These are phyloP conservation scores for Leptarthrus brevirostris DNA, from an alignment of 2,888 invertebrate genomes.

Conservation along the genomic window DNA sequence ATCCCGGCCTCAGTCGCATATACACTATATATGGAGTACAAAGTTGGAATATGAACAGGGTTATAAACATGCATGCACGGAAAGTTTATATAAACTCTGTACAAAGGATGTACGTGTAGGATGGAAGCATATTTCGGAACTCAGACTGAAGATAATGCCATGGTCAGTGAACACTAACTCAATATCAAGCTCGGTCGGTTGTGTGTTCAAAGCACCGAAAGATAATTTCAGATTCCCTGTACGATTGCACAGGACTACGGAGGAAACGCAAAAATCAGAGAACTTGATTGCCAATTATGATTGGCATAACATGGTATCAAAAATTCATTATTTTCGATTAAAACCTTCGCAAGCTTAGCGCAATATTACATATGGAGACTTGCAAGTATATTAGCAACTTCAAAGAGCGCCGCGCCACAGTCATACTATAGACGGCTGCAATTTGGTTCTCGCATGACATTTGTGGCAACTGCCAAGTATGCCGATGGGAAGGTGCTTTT, in stretches of 20 bases:
- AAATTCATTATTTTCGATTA: conserved; percentile 41
- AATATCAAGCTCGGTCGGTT: conserved; percentile 56
- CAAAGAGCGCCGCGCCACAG: no score
- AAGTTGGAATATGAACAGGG: conserved; percentile 34
- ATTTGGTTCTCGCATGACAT: background rate
- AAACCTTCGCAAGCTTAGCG: conserved; percentile 13
- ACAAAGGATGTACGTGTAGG: conserved; percentile 35
- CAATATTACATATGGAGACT: background rate
- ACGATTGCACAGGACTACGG: conserved; percentile 53
- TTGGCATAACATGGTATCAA: conserved; percentile 41
- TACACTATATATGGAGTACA: conserved; percentile 4
- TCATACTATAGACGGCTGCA: no score
- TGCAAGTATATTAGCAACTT: background rate
- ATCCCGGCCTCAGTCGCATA: no score
- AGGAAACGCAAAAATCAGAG: conserved; percentile 33
- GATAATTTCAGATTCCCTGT: conserved; percentile 56
- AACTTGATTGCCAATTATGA: conserved; percentile 42
- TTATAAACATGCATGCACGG: conserved; percentile 54
- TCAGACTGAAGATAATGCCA: conserved; percentile 52
- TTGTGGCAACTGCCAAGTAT: background rate
- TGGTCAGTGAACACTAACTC: conserved; percentile 56
- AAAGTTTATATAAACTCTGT: conserved; percentile 50
- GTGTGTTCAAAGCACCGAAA: conserved; percentile 56
- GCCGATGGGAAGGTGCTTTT: background rate
- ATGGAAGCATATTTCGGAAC: conserved; percentile 34